Evolutionary conservation across 1,140 invertebrate genomes (phyloP).

Genomic region (Battus philenor): DNA sequence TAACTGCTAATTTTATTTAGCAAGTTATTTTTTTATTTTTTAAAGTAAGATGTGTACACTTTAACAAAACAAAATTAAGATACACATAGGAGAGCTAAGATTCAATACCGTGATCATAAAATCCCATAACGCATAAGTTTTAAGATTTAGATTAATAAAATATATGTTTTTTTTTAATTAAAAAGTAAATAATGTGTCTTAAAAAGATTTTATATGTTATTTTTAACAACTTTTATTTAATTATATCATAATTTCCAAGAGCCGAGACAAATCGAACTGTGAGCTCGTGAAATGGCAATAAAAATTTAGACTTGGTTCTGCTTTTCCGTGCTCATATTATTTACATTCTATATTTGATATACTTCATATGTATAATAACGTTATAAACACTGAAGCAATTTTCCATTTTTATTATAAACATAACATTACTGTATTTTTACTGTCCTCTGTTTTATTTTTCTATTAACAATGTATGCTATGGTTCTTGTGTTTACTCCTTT

Average conservation of each 20-base stretch:
- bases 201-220: constrained; percentile 67
- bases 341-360: constrained; percentile 52
- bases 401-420: constrained; percentile 57
- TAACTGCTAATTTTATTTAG: too few species aligned
- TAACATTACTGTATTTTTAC: constrained; percentile 40
- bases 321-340: constrained; percentile 46
- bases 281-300: constrained; percentile 64
- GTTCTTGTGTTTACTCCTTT: constrained; percentile 9
- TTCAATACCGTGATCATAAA: too few species aligned
- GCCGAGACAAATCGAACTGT: constrained; percentile 60
- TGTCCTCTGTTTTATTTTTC: constrained; percentile 35
- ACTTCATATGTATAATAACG: constrained; percentile 53
- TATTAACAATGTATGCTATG: constrained; percentile 36
- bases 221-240: constrained; percentile 65
- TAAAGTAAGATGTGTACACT: too few species aligned
- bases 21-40: too few species aligned
- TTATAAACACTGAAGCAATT: constrained; percentile 63
- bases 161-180: constrained; percentile 49
- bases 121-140: too few species aligned
- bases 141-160: too few species aligned
- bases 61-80: too few species aligned
- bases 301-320: constrained; percentile 54
- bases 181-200: constrained; percentile 66
- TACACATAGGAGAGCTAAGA: too few species aligned
- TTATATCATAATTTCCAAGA: constrained; percentile 72